Percentiles rank a stretch among this genome's conserved stretches.
phyloP scores from a whole-genome alignment of 2,113 vertebrate species.

The Festucalex cinctus region DNA sequence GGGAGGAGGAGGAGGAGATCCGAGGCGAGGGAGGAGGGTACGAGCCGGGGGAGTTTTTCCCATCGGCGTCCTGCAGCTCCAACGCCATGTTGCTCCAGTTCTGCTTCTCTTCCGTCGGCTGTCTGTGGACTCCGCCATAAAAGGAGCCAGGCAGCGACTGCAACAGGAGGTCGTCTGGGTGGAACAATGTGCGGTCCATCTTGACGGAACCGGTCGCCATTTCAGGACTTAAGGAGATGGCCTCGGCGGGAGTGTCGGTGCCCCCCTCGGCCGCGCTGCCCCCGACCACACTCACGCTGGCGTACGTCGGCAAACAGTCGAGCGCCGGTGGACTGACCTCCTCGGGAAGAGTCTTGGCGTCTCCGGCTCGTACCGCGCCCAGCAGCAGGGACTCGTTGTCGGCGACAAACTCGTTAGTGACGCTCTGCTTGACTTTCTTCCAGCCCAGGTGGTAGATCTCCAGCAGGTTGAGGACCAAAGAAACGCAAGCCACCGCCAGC shows the following conservation, averaged over 20 bases:
- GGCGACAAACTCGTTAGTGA: slow-evolving; percentile 72
- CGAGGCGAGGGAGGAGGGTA: slow-evolving; percentile 30
- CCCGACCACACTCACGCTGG: slow-evolving; percentile 50
- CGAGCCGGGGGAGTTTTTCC: slow-evolving; percentile 52
- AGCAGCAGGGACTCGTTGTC: slow-evolving; percentile 55
- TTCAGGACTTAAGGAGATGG: slow-evolving; percentile 24
- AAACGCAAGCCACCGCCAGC: slow-evolving; percentile 68
- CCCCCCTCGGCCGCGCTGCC: slow-evolving; percentile 8
- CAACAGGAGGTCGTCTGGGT: slow-evolving; percentile 44
- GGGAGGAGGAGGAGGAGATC: slow-evolving; percentile 35
- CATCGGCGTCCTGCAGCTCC: slow-evolving; percentile 61
- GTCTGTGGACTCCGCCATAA: slow-evolving; percentile 58
- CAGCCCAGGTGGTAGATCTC: slow-evolving; percentile 85
- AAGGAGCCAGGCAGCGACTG: slow-evolving; percentile 41
- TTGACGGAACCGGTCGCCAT: slow-evolving; percentile 30
- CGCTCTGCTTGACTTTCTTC: slow-evolving; percentile 88
- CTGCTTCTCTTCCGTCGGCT: slow-evolving; percentile 63
- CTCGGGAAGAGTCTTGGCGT: slow-evolving; percentile 52
- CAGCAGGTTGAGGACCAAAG: slow-evolving; percentile 66
- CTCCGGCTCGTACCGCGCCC: slow-evolving; percentile 25
- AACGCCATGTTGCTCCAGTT: slow-evolving; percentile 77
- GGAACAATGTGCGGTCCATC: slow-evolving; percentile 35
- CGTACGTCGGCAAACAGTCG: slow-evolving; percentile 66
- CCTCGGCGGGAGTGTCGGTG: slow-evolving; percentile 31
- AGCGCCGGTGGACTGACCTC: slow-evolving; percentile 51